Evolutionary conservation across 2,113 vertebrate species (phyloP).

Genomic region (Lophotis ruficrista): DNA sequence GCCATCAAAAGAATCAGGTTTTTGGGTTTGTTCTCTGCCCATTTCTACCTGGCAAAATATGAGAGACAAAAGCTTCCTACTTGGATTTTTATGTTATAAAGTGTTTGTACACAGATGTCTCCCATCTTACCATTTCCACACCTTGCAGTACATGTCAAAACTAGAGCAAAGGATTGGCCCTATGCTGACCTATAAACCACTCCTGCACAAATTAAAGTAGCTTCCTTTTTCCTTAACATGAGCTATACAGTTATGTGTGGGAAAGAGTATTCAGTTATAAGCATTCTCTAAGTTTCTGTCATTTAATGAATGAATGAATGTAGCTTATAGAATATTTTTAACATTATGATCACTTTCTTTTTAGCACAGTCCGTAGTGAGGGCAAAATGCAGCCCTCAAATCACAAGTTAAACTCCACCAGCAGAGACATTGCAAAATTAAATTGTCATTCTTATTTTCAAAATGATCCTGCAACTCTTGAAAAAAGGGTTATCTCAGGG

Average conservation of each 20-base stretch:
- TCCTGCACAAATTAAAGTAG: background rate
- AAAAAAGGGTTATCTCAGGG: background rate
- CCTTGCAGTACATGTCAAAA: background rate
- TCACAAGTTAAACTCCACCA: background rate
- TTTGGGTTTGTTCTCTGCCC: background rate
- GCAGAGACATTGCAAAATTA: background rate
- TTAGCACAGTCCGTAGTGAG: background rate
- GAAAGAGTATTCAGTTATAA: background rate
- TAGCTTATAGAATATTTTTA: background rate
- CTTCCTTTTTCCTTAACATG: background rate
- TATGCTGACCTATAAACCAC: background rate
- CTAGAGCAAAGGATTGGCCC: background rate
- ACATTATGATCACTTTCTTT: background rate
- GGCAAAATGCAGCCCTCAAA: background rate
- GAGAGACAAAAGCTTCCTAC: background rate
- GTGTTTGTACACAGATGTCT: background rate
- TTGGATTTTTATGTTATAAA: background rate
- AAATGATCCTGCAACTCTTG: background rate
- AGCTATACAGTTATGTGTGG: background rate
- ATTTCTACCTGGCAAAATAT: background rate
- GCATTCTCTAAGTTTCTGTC: fast-evolving
- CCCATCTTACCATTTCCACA: background rate
- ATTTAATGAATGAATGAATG: background rate
- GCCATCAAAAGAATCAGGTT: background rate
- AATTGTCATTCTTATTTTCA: background rate